A percentile compares a stretch with the other conserved stretches of the same genome.
These are phyloP conservation scores for Emydocephalus ijimae DNA, from an alignment of 2,113 vertebrate genomes.

Conservation along the genomic window DNA sequence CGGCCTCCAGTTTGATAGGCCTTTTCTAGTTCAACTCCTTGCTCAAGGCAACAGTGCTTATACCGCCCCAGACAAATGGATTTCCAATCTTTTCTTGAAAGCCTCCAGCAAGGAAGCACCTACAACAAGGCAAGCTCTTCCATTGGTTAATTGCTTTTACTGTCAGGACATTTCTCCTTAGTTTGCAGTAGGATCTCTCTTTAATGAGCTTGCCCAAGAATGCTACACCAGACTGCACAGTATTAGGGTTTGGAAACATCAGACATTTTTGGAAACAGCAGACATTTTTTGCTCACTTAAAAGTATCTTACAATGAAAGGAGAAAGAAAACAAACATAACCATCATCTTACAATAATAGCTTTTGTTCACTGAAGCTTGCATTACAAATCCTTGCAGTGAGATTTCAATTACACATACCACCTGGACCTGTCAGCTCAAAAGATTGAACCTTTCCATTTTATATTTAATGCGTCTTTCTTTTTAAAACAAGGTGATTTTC, in stretches of 20 bases:
- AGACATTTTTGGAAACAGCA: neutral
- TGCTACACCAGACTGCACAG: neutral
- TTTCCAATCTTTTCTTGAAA: neutral
- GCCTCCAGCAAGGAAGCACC: neutral
- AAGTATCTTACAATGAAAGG: neutral
- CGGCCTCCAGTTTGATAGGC: too few relatives aligned
- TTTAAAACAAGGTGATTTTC: constrained; percentile 24
- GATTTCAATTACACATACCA: constrained; percentile 49
- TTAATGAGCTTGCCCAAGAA: neutral
- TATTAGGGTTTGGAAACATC: neutral
- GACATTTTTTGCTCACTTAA: neutral
- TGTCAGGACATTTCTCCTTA: neutral
- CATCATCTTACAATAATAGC: constrained; percentile 15
- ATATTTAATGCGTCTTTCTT: neutral
- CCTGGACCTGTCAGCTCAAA: constrained; percentile 35
- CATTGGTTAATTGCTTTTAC: neutral
- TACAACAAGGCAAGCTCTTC: neutral
- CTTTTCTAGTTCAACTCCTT: neutral
- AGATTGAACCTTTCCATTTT: constrained; percentile 8
- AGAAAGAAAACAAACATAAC: neutral
- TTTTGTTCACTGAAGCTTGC: constrained; percentile 19
- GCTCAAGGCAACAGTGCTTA: neutral
- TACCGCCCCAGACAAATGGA: neutral
- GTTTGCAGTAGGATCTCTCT: neutral
- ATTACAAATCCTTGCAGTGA: constrained; percentile 12